phyloP scores from a whole-genome alignment of 30 jellyfish, hydroid and myxozoan genomes.

The Hydractinia symbiolongicarpus region DNA sequence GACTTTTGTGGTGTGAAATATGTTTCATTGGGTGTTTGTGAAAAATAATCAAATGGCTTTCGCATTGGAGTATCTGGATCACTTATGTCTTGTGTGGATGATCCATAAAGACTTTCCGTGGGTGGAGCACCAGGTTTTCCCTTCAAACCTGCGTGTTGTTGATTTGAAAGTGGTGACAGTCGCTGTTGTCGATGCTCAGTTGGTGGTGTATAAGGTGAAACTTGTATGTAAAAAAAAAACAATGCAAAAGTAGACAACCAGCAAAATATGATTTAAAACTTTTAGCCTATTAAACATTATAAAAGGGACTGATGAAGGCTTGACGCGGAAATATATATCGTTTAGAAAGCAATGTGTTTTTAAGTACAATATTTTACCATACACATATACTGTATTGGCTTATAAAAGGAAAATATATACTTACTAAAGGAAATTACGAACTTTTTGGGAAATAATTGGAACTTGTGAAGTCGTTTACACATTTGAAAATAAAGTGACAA shows the following conservation, averaged over 20 bases:
- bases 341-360: no score
- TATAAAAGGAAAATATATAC: no score
- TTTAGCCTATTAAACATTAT: no score
- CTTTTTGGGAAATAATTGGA: no score
- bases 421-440: no score
- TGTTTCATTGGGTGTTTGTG: slow-evolving; percentile 1
- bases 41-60: background rate
- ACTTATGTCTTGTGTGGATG: background rate
- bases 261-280: background rate
- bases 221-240: slow-evolving; percentile 9
- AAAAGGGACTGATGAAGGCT: no score
- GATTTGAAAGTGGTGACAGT: slow-evolving; percentile 7
- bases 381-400: no score
- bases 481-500: no score
- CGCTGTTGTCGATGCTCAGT: slow-evolving; percentile 11
- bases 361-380: no score
- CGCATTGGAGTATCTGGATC: background rate
- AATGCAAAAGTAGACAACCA: background rate
- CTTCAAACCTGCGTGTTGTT: background rate
- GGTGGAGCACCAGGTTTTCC: slow-evolving; percentile 44
- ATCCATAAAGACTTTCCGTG: slow-evolving; percentile 24
- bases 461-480: no score
- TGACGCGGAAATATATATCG: no score
- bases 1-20: slow-evolving; percentile 16
- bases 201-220: slow-evolving; percentile 13